Conservation (phyloP, 2,113 vertebrate species). For the Myrmecobius fasciatus region DNA sequence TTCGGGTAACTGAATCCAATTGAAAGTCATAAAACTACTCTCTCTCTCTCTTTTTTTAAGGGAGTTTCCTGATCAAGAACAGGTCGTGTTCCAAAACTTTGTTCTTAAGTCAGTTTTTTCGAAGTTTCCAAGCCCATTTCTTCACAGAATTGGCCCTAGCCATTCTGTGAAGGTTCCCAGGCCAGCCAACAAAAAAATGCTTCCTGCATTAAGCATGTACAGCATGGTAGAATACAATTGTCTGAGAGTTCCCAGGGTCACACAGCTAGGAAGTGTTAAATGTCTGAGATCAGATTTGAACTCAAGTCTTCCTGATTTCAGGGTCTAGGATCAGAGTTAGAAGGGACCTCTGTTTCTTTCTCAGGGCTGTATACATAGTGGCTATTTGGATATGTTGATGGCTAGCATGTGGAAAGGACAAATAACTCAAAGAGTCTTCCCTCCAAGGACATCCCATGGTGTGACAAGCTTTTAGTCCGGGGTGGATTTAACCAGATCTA, state of each 20-base stretch:
- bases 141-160: background rate
- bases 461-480: background rate
- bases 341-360: background rate
- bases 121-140: background rate
- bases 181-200: background rate
- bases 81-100: background rate
- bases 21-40: background rate
- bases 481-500: background rate
- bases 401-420: background rate
- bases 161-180: background rate
- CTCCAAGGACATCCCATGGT: background rate
- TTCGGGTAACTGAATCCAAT: background rate
- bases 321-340: background rate
- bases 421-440: background rate
- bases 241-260: background rate
- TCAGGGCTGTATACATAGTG: background rate
- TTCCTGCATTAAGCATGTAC: background rate
- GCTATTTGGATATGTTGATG: background rate
- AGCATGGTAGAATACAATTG: background rate
- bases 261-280: no score
- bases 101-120: background rate
- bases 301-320: no score
- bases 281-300: no score
- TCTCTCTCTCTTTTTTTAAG: background rate
- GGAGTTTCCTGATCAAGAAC: background rate